Percentiles rank a stretch among this genome's conserved stretches.
Conservation (phyloP, 2,113 vertebrate species). For the Australoheros scitulus region DNA sequence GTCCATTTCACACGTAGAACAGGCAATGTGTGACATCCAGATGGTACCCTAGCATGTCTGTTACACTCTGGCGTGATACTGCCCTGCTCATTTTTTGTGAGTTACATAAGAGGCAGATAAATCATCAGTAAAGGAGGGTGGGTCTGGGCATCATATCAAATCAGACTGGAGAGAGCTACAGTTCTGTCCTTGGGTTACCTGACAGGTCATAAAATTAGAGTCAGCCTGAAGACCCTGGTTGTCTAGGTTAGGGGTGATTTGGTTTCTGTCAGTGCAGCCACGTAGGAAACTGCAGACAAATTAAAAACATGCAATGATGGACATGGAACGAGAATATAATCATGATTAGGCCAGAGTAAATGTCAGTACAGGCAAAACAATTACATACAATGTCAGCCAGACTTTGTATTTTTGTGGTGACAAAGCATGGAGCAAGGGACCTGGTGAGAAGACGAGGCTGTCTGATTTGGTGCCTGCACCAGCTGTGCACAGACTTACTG, state of each 20-base stretch:
- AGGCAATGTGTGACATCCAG: too few species aligned
- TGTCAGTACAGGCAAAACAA: slow-evolving; percentile 27
- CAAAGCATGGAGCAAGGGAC: neutral
- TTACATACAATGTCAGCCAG: slow-evolving; percentile 30
- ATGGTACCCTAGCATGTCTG: too few species aligned
- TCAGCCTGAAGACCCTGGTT: neutral
- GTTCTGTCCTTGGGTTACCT: neutral
- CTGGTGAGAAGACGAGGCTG: slow-evolving; percentile 18
- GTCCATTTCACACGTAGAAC: too few species aligned
- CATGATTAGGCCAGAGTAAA: neutral
- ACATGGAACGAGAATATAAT: neutral
- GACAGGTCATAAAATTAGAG: neutral
- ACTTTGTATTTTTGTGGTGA: neutral
- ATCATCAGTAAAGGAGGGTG: neutral
- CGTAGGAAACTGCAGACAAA: neutral
- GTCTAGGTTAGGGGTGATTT: neutral
- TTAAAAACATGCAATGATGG: neutral
- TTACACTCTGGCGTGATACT: too few species aligned
- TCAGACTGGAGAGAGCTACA: slow-evolving; percentile 20
- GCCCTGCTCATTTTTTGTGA: neutral
- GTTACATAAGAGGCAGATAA: neutral
- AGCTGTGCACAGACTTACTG: slow-evolving; percentile 45
- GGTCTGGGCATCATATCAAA: neutral
- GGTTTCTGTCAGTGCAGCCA: neutral
- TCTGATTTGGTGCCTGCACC: slow-evolving; percentile 40